Percentiles rank a stretch among this genome's conserved stretches.
Conservation (phyloP, 2,888 invertebrate species). For the Orthosia gracilis region DNA sequence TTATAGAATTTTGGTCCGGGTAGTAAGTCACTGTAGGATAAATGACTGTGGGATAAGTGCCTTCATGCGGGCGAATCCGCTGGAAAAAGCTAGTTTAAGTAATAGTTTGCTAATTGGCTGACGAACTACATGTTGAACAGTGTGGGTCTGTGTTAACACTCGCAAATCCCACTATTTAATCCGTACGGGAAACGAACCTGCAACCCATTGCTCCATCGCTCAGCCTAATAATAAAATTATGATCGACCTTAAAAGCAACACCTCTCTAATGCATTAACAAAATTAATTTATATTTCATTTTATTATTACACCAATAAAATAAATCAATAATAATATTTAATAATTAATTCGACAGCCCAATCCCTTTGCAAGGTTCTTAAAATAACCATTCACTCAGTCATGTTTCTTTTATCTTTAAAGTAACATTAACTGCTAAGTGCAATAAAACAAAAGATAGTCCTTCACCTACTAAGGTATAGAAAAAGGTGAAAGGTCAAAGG, state of each 20-base stretch:
- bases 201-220: no score
- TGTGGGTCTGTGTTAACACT: no score
- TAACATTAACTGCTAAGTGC: background rate
- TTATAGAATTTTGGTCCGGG: no score
- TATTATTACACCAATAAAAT: slow-evolving; percentile 14
- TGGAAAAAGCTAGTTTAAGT: no score
- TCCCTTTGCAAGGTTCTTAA: slow-evolving; percentile 45
- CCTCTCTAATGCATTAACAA: slow-evolving; percentile 16
- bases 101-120: no score
- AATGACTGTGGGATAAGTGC: no score
- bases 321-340: background rate
- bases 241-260: background rate
- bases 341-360: background rate
- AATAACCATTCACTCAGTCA: slow-evolving; percentile 2
- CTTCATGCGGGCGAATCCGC: no score
- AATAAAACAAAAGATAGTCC: slow-evolving; percentile 14
- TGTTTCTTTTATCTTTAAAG: background rate
- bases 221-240: background rate
- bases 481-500: slow-evolving; percentile 22
- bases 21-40: no score
- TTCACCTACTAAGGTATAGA: slow-evolving; percentile 22
- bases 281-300: background rate
- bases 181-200: no score
- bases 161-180: background rate
- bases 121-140: no score